Evolutionary conservation across 2,113 vertebrate species (phyloP), one percentile per base, ranked within the genome.

Genomic region (Austrofundulus limnaeus): DNA sequence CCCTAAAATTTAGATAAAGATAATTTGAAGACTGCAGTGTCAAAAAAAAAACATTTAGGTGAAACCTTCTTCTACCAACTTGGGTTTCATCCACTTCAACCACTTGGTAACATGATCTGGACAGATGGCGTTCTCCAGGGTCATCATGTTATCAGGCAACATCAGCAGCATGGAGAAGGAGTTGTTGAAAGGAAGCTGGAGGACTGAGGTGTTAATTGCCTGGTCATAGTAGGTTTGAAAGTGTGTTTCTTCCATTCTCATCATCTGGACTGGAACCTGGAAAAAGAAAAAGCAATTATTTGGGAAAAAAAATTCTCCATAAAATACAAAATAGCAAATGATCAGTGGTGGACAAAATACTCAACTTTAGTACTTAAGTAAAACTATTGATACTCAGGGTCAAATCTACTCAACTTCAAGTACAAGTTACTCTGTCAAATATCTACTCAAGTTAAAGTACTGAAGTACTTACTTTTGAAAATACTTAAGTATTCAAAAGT

Each of bases 221-320:
- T 8, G 31, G 10, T 95, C 94, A 9, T 93, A 76, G 61, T 91
- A 91, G 39, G 25, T 20, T 3, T 75, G 3, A 70, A 92, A 69
- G 0, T 0, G 0, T 5, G 3, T 3, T 0, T 61, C 0, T 34
- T 78, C 57, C 38, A 57, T 55, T 9, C 66, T 65, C 93, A 94
- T 94, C 92, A 94, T 93, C 75, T 90, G 72, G 21, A 93, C 90
- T 57, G 55, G 50, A 77, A 90, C 85, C 88, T 90, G 58, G 13
- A 56, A 60, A 2, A 34, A 54, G 31, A 12, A 37, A 56, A 28
- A 28, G 5, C 31, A 5, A 34, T 34, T 34, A 34, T 10, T 28
- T 28, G 25, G 7, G 7, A 7, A 28, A 4, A 4, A 28, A n/a
- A n/a, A n/a, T n/a, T n/a, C n/a, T n/a, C n/a, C n/a, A n/a, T n/a